Evolutionary conservation across 2,888 invertebrate genomes (phyloP), one percentile per base, ranked within the genome.

Genomic region (Ormyrus labotus): DNA sequence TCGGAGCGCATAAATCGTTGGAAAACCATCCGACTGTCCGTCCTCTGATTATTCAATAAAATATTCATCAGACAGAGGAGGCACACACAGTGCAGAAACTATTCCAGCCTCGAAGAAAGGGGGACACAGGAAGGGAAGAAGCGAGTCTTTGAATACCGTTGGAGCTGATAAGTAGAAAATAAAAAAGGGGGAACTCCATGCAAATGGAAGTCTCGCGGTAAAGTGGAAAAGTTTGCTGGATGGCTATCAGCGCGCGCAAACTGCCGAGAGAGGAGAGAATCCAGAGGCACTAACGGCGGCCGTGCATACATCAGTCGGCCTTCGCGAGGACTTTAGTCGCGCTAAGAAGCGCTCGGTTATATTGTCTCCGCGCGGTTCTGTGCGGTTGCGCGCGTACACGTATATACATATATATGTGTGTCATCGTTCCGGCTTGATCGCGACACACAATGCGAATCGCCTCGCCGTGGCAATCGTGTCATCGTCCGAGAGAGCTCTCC

Each of bases 391-490:
- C 34, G 10, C 4, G 8, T 8, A 57, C 11, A 58, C 4, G 4
- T 34, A 34, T 34, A 34, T 34, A 34, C 34, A 2, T 45, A 34
- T 6, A n/a, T 51, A 51, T 7, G 34, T 63, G 63, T 34, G 61
- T 53, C 55, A 55, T 68, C 60, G 53, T 63, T 63, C 63, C 45
- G 55, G 63, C 63, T 60, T 60, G 10, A 70, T 70, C 50, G 50
- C 60, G 47, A 34, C 69, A 13, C 48, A 70, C 55, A 55, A 72
- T 72, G 55, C 51, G 53, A 72, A 51, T 60, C 50, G 13, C 60
- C 55, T 58, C 10, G 53, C 10, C 67, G 34, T 53, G 9, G 45
- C 63, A 53, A n/a, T 63, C 55, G 63, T 72, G 53, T 63, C 63
- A 72, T 72, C 72, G 63, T 11, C 53, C 63, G 63, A 63, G 6